Evolutionary conservation across 2,888 invertebrate species (phyloP).

Genomic region (Hylaea fasciaria): DNA sequence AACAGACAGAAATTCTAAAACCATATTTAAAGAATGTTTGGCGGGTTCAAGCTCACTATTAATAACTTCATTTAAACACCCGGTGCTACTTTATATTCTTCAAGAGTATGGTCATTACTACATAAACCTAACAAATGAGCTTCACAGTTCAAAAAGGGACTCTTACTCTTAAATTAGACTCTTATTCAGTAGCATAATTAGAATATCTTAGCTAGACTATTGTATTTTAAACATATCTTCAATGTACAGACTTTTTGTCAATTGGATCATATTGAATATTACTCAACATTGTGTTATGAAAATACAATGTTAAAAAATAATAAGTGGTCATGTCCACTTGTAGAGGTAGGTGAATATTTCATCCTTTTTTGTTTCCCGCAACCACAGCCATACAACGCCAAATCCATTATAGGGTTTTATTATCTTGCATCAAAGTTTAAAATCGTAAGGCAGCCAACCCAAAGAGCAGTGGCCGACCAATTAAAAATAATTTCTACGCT

Average conservation of each 20-base stretch:
- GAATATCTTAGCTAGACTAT: too few species aligned
- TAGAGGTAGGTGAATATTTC: slow-evolving; percentile 57
- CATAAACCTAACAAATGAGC: slow-evolving; percentile 30
- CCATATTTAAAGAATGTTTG: not conserved
- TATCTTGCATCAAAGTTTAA: slow-evolving; percentile 75
- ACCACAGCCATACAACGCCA: slow-evolving; percentile 67
- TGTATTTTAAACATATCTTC: too few species aligned
- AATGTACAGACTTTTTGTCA: too few species aligned
- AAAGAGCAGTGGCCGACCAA: slow-evolving; percentile 41
- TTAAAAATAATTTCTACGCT: slow-evolving; percentile 61
- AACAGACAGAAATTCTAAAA: too few species aligned
- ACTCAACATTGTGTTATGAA: not conserved
- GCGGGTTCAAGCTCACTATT: slow-evolving; percentile 15
- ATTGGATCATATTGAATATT: too few species aligned
- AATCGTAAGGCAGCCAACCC: slow-evolving; percentile 64
- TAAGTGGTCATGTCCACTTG: slow-evolving; percentile 52
- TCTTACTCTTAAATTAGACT: too few species aligned
- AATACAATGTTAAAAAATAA: not conserved
- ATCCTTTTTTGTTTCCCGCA: slow-evolving; percentile 61
- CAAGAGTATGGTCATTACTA: slow-evolving; percentile 32
- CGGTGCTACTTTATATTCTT: slow-evolving; percentile 34
- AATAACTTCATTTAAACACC: slow-evolving; percentile 27
- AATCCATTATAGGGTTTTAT: slow-evolving; percentile 80
- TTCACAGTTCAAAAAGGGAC: slow-evolving; percentile 15
- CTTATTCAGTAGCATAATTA: too few species aligned